Evolutionary conservation across 2,113 vertebrate species (phyloP).

Genomic region (Hystrix cristata): DNA sequence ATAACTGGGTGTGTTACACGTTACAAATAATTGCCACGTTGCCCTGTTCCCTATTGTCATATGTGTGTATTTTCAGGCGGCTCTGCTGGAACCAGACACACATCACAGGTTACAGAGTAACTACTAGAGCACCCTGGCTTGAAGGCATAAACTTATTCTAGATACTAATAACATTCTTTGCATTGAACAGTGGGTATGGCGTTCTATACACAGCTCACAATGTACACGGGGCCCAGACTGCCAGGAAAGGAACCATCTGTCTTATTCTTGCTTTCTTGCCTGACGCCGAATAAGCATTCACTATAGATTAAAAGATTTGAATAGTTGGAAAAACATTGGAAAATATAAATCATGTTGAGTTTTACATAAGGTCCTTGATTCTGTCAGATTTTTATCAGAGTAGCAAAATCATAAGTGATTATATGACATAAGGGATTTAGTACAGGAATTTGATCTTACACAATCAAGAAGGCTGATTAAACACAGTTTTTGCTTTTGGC

Average conservation of each 20-base stretch:
- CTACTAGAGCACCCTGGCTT: not conserved
- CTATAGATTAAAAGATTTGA: conserved; percentile 27
- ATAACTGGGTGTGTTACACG: not conserved
- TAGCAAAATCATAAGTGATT: conserved; percentile 54
- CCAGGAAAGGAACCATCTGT: not conserved
- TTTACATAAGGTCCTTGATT: conserved; percentile 48
- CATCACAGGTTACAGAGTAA: conserved; percentile 50
- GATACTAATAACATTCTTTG: conserved; percentile 28
- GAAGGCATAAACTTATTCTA: conserved; percentile 35
- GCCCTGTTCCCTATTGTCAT: conserved; percentile 31
- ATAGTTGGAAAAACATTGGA: conserved; percentile 34
- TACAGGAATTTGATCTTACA: conserved; percentile 39
- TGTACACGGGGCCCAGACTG: not conserved
- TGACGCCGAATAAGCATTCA: conserved; percentile 54
- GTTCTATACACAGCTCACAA: conserved; percentile 28
- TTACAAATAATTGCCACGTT: conserved; percentile 20
- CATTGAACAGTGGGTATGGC: conserved; percentile 3
- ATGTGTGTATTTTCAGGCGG: not conserved
- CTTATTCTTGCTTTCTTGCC: conserved; percentile 60
- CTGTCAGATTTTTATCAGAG: conserved; percentile 49
- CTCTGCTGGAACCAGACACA: conserved; percentile 7
- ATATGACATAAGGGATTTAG: conserved; percentile 45
- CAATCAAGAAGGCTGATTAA: conserved; percentile 33
- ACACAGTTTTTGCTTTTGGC: not conserved
- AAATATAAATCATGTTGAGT: conserved; percentile 49